Evolutionary conservation across 2,113 vertebrate genomes (phyloP), one percentile per base, ranked within the genome.

Genomic region (Cepphus grylle): DNA sequence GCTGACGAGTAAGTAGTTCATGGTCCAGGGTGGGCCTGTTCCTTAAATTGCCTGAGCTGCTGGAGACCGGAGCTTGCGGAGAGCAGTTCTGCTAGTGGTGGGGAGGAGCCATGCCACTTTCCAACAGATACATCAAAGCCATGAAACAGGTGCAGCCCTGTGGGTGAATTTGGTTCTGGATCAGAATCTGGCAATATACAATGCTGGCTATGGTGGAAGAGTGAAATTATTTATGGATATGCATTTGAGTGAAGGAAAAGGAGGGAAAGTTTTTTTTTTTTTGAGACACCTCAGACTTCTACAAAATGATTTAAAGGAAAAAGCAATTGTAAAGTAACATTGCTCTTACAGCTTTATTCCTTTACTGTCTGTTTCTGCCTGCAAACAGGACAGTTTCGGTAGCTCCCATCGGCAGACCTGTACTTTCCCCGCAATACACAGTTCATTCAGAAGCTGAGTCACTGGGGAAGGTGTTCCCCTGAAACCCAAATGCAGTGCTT

Each of bases 161-260:
- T 29, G 53, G 32, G 17, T 49, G 36, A 70, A 11, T n/a, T 32
- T 91, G 70, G 27, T 58, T 53, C 38, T 61, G 40, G 53, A 27
- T 29, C 74, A 78, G 69, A 13, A 47, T 18, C 66, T 65, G 34
- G 13, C 30, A 8, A 27, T 8, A 15, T 23, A 15, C 58, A 14
- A 0, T 21, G 63, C 17, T 63, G 66, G 29, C 47, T 61, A 1
- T 42, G 13, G 80, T 59, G 62, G 50, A 72, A n/a, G 38, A 47
- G 22, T 32, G 2, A 1, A 65, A 32, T 45, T 38, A 5, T 30
- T 16, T 34, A n/a, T 63, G 0, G 4, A 1, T 58, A 6, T 0
- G 0, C n/a, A 5, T 10, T 56, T 50, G 62, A 67, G 52, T 34
- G 38, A 82, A 59, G 61, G 30, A 49, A 73, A 79, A 67, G 40